These are phyloP conservation scores for Tychaedon coryphoeus DNA, from an alignment of 2,113 vertebrate genomes.

Conservation along the genomic window DNA sequence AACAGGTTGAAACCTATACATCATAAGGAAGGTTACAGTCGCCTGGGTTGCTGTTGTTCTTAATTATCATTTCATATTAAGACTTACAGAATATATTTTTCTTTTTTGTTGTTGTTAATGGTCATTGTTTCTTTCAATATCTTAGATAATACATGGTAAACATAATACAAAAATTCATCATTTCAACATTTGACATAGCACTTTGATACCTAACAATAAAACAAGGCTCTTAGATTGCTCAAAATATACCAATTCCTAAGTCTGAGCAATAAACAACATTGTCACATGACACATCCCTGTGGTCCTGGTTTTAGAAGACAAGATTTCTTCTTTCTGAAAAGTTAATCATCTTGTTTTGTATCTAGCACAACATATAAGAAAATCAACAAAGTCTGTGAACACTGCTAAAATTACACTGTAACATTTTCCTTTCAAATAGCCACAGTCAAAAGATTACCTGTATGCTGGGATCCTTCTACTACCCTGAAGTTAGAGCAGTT, in stretches of 20 bases:
- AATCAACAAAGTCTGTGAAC: background rate
- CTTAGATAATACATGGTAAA: background rate
- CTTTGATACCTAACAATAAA: background rate
- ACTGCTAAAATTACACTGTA: background rate
- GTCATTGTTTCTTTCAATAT: background rate
- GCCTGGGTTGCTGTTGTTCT: background rate
- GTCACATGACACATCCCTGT: background rate
- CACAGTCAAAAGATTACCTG: background rate
- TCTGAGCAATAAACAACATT: background rate
- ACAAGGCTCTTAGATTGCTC: background rate
- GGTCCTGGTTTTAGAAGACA: background rate
- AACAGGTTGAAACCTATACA: background rate
- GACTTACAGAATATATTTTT: background rate
- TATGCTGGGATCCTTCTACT: background rate
- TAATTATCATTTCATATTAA: background rate
- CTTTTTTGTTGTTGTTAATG: background rate
- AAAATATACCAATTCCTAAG: background rate
- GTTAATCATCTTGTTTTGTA: background rate
- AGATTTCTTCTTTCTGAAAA: background rate
- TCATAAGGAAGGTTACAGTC: background rate
- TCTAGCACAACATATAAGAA: background rate
- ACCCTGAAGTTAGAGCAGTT: background rate
- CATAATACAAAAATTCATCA: background rate
- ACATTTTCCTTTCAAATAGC: background rate
- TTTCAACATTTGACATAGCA: background rate